Percentiles rank a stretch among this genome's conserved stretches.
Evolutionary conservation across 2,888 invertebrate genomes (phyloP).

Genomic region (Schizotus pectinicornis): DNA sequence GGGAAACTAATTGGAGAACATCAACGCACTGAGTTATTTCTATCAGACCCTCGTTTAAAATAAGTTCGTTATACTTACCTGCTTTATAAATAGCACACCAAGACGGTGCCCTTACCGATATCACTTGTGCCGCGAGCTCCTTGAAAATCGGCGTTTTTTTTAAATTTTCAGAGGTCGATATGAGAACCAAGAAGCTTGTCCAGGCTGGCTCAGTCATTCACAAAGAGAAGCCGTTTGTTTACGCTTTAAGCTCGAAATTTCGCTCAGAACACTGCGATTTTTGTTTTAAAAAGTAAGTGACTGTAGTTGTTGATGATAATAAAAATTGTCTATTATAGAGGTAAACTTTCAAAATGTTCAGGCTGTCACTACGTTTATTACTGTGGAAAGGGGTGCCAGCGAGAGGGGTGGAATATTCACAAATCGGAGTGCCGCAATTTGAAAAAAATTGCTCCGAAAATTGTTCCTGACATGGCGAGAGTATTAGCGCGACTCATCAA

Average conservation of each 20-base stretch:
- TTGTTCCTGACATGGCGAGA: slow-evolving; percentile 82
- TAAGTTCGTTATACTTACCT: background rate
- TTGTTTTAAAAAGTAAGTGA: slow-evolving; percentile 74
- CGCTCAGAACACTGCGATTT: slow-evolving; percentile 76
- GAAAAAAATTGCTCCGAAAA: slow-evolving; percentile 72
- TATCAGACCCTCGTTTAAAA: too few species aligned
- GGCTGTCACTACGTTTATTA: slow-evolving; percentile 84
- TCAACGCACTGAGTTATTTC: too few species aligned
- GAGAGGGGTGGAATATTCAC: slow-evolving; percentile 80
- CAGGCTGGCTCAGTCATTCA: slow-evolving; percentile 72
- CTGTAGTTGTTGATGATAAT: background rate
- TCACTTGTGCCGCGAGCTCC: too few species aligned
- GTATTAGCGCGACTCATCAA: slow-evolving; percentile 79
- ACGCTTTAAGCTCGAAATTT: slow-evolving; percentile 72
- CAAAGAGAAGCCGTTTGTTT: slow-evolving; percentile 78
- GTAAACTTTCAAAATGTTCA: slow-evolving; percentile 79
- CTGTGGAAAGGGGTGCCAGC: slow-evolving; percentile 82
- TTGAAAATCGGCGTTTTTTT: background rate
- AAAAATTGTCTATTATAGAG: slow-evolving; percentile 56
- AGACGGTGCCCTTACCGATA: background rate
- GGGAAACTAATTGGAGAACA: too few species aligned
- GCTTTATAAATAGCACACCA: background rate
- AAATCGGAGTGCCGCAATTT: slow-evolving; percentile 83
- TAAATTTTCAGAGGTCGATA: slow-evolving; percentile 20
- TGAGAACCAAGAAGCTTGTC: slow-evolving; percentile 60